Evolutionary conservation across 2,797 vertebrate genomes (phyloP), one percentile per base, ranked within the genome.

Genomic region (Loris lydekkerianus): DNA sequence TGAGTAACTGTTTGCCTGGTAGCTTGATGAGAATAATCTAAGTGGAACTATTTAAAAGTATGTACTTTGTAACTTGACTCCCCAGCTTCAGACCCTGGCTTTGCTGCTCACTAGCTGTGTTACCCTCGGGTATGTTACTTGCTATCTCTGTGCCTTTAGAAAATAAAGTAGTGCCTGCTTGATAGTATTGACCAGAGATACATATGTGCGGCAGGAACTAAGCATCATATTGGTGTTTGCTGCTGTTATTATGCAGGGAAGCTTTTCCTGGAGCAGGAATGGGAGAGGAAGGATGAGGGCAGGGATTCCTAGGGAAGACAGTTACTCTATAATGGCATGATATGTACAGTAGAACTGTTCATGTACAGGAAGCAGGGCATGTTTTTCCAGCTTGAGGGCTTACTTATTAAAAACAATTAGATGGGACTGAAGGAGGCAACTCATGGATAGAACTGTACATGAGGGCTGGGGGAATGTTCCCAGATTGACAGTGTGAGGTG

Each of bases 311-410:
- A 21, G 31, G 49, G 37, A 14, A 0, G 63, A 29, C 4, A 13
- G 0, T 9, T 49, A 37, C 43, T 77, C 78, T 60, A 1, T 20
- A 29, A 76, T 65, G 65, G 46, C 29, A 8, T 4, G 5, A 13
- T 21, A 3, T 4, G 2, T 4, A 84, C 65, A 61, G 11, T 43
- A 63, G 86, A n/a, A 10, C 87, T 21, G 5, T 29, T 61, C 67
- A 49, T 78, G 31, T 46, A 60, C 89, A 81, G 46, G 76, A 43
- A 65, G 11, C 65, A 31, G 49, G 63, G 76, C 73, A 84, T 53
- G 53, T 8, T 92, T 94, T 75, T 73, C 94, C 23, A 58, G 87
- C 49, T 67, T 37, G 20, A 89, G 37, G 29, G 49, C 75, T 88
- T 75, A 20, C 46, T 63, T 89, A 61, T 73, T 80, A 43, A 73